Base-by-base conservation (phyloP, 2,113 vertebrate genomes). In the Rhynchomys soricoides region DNA sequence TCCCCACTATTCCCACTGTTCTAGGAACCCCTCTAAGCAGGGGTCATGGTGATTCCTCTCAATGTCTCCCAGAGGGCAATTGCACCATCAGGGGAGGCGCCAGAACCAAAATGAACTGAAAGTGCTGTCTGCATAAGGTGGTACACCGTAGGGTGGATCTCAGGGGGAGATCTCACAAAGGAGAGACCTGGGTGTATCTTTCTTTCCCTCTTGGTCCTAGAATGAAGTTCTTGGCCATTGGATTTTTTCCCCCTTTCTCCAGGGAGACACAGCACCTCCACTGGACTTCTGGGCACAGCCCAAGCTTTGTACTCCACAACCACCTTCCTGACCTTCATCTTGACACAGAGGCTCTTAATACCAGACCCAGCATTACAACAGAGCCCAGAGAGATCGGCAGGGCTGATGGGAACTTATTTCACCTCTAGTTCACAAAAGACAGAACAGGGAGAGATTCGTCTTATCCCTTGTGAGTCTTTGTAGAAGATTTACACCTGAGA, bases 121-220 rank as follows among this genome's bases (percentile, higher is more conserved):
- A 52, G 22, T 21, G 66, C 48, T 24, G 1, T 40, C 37, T 21
- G 52, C 1, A 24, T 0, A 22, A 45, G 24, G 37, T 62, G 22
- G 31, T 0, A 0, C 7, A 8, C 0, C 1, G 12, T 16, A 9
- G 50, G 16, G 13, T 45, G 78, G 73, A 64, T 75, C 1, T 2
- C 19, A 48, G 43, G 34, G 16, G 37, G 31, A 86, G 22, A 26
- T 31, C 1, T 11, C 62, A 15, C 26, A 10, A 37, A 52, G 48
- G 22, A 6, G 16, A 45, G 19, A 2, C 16, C 26, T 75, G 86
- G 43, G 40, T 13, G 2, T 4, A 22, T 31, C 15, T 34, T 3
- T 31, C 15, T 34, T 3, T 92, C 31, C 31, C 21, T 19, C 62
- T 43, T 50, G 40, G 24, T 55, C 24, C n/a, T 12, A 43, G 50